Conservation (phyloP, 2,888 invertebrate genomes). For the Phyllotreta cruciferae region DNA sequence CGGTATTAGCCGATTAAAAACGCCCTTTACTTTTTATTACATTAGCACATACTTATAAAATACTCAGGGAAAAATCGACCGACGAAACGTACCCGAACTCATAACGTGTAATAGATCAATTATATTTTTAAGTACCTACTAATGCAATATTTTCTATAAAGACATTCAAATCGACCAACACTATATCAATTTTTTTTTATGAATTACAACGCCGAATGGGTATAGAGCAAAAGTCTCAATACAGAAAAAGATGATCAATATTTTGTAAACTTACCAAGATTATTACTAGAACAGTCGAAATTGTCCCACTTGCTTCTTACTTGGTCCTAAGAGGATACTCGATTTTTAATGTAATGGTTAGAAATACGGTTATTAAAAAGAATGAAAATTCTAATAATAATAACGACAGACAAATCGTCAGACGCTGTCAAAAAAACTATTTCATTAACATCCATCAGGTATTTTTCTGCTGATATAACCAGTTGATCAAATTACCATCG, state of each 20-base stretch:
- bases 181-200: too few species aligned
- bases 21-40: too few species aligned
- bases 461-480: neutral
- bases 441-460: conserved; percentile 24
- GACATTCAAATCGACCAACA: too few species aligned
- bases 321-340: conserved; percentile 58
- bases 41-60: too few species aligned
- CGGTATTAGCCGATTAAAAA: too few species aligned
- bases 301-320: conserved; percentile 84
- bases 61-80: too few species aligned
- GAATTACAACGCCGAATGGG: too few species aligned
- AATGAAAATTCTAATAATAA: conserved; percentile 35
- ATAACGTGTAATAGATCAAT: too few species aligned
- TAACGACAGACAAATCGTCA: conserved; percentile 37
- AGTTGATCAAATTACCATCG: conserved; percentile 13
- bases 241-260: conserved; percentile 3
- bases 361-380: conserved; percentile 39
- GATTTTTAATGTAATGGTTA: conserved; percentile 48
- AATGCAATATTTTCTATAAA: too few species aligned
- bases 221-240: too few species aligned
- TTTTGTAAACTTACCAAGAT: conserved; percentile 79
- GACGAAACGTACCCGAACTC: too few species aligned
- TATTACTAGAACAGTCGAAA: conserved; percentile 80
- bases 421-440: conserved; percentile 46
- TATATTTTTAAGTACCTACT: too few species aligned